These are phyloP conservation scores for Chascanopsetta lugubris DNA, from an alignment of 2,113 vertebrate species.

Conservation along the genomic window DNA sequence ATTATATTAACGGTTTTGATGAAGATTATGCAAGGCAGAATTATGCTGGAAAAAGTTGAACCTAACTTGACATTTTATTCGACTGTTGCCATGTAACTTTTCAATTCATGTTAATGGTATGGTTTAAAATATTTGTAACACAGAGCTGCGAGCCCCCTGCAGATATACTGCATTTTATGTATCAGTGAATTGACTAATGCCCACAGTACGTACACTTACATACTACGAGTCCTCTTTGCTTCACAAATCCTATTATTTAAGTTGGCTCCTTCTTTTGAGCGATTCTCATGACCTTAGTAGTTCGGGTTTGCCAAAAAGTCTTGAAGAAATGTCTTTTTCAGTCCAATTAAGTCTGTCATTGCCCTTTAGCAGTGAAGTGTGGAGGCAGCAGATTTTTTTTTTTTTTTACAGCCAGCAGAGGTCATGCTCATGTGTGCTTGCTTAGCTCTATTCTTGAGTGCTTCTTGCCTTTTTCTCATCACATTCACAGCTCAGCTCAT, in stretches of 20 bases:
- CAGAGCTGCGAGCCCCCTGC: constrained; percentile 27
- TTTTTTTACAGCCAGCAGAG: constrained; percentile 56
- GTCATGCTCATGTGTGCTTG: constrained; percentile 61
- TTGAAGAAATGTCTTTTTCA: constrained; percentile 59
- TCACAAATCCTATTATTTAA: constrained; percentile 41
- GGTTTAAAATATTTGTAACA: constrained; percentile 53
- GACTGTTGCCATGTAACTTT: constrained; percentile 6
- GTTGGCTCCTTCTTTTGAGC: constrained; percentile 47
- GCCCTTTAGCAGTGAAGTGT: constrained; percentile 68
- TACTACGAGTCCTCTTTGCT: constrained; percentile 31
- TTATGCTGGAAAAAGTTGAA: too few species aligned
- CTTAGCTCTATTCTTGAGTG: constrained; percentile 49
- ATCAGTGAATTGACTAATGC: constrained; percentile 46
- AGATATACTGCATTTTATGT: constrained; percentile 37
- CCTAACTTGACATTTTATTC: neutral
- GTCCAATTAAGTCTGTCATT: constrained; percentile 70
- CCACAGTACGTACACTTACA: constrained; percentile 56
- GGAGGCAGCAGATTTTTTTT: constrained; percentile 60
- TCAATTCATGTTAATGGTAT: neutral
- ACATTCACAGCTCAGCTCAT: constrained; percentile 59
- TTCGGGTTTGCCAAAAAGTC: constrained; percentile 52
- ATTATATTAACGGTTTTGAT: too few species aligned
- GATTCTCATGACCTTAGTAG: constrained; percentile 52
- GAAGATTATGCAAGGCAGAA: too few species aligned
- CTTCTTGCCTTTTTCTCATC: constrained; percentile 46